These are phyloP conservation scores for Cromileptes altivelis DNA, from an alignment of 2,113 vertebrate species.

Conservation along the genomic window DNA sequence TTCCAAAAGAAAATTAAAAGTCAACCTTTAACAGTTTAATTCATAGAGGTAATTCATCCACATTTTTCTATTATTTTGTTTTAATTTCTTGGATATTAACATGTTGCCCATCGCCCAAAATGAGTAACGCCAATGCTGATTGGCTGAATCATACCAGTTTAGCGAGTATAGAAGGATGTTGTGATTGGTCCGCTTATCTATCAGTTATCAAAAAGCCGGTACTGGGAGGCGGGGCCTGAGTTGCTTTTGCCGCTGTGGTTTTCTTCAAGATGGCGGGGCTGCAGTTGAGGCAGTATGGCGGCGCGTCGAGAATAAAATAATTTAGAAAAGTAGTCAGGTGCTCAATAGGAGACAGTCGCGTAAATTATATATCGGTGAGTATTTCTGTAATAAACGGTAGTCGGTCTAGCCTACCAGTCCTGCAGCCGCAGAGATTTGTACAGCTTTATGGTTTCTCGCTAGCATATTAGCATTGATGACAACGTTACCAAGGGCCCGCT, in stretches of 20 bases:
- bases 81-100: neutral
- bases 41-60: neutral
- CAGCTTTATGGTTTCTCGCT: neutral
- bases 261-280: conserved; percentile 83
- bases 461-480: conserved; percentile 52
- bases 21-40: neutral
- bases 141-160: conserved; percentile 15
- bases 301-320: conserved; percentile 47
- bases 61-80: neutral
- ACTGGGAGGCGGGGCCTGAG: conserved; percentile 37
- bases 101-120: neutral
- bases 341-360: conserved; percentile 8
- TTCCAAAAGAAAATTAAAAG: neutral
- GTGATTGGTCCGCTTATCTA: conserved; percentile 44
- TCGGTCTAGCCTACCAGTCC: neutral
- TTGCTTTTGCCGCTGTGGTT: conserved; percentile 39
- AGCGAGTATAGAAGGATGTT: accelerated
- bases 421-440: neutral
- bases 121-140: neutral
- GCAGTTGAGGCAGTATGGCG: conserved; percentile 33
- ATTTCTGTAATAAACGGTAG: neutral
- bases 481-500: conserved; percentile 45
- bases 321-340: conserved; percentile 32
- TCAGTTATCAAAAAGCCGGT: conserved; percentile 70
- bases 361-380: conserved; percentile 63